Evolutionary conservation across 2,888 invertebrate species (phyloP), one percentile per base, ranked within the genome.

Genomic region (Tenthredo livida): DNA sequence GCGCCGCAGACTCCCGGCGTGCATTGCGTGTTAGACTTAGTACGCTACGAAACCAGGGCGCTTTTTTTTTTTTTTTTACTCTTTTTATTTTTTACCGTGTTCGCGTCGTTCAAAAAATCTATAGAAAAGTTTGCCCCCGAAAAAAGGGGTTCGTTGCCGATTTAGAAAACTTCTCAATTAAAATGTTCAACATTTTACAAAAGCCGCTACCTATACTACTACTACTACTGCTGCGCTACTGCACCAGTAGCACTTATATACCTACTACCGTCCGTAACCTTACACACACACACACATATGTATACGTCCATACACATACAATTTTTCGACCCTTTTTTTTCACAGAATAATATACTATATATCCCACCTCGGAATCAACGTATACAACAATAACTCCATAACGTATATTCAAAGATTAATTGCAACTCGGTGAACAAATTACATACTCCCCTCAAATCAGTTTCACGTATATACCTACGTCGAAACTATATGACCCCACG

Each of bases 151-250:
- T 77, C 47, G n/a, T 10, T 50, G 47, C 47, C 58, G 83, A 70
- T 83, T 83, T 50, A 83, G 50, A 83, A 83, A 83, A 83, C 65
- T 83, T 83, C 67, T 83, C 83, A 83, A 83, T 83, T 83, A 83
- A 83, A 67, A 67, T 83, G 67, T 70, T 83, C 83, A 50, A 65
- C 67, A 70, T 83, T 83, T 83, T 50, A 83, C 50, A 65, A 83
- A 70, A 70, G 83, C 83, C 47, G 47, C 4, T 40, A 17, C 50
- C 7, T 7, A 37, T 37, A 21, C 21, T 58, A 3, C 0, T 37
- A 37, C 1, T 12, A 0, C 61, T 25, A n/a, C 17, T 17, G 12
- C 21, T 25, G 25, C 72, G 12, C 21, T 25, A 43, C 72, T 47
- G 7, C n/a, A 43, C 21, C 17, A n/a, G 47, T n/a, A 77, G 47